A percentile compares a stretch with the other conserved stretches of the same genome.
Evolutionary conservation across 2,113 vertebrate species (phyloP).

Genomic region (Hystrix brachyura): DNA sequence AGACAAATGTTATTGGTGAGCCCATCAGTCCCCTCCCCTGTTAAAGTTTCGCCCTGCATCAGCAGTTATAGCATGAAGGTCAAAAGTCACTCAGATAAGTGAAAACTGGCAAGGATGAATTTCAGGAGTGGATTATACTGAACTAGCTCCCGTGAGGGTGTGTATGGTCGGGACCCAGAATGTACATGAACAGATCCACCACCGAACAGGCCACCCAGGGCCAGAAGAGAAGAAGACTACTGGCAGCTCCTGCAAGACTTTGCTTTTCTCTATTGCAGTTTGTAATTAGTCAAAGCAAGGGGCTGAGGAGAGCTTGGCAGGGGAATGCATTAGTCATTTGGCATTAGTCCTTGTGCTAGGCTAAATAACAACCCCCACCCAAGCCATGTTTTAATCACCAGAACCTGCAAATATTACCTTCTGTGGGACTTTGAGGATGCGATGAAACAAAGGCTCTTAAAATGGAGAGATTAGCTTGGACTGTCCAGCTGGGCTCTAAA

Average conservation of each 20-base stretch:
- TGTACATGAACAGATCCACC: not conserved
- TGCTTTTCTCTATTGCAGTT: conserved; percentile 45
- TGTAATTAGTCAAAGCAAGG: conserved; percentile 25
- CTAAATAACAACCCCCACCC: not conserved
- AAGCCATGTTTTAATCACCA: not conserved
- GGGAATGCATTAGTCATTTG: conserved; percentile 35
- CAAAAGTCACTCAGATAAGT: conserved; percentile 67
- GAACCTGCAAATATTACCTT: conserved; percentile 15
- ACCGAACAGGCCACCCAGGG: not conserved
- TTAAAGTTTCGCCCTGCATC: conserved; percentile 77
- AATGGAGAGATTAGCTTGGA: conserved; percentile 14
- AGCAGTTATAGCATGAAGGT: conserved; percentile 71
- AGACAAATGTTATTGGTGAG: conserved; percentile 81
- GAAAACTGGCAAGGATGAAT: conserved; percentile 70
- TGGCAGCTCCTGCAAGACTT: conserved; percentile 16
- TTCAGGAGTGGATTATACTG: conserved; percentile 60
- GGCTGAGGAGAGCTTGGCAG: not conserved
- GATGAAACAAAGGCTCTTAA: conserved; percentile 23
- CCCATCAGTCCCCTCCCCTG: conserved; percentile 49
- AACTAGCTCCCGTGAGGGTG: not conserved
- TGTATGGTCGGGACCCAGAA: conserved; percentile 38
- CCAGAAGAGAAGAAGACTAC: conserved; percentile 10
- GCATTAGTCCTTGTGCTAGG: not conserved
- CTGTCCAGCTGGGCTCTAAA: not conserved
- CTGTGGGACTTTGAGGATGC: not conserved